These are phyloP conservation scores for Oreochromis mossambicus DNA, from an alignment of 2,797 vertebrate species.

Conservation along the genomic window DNA sequence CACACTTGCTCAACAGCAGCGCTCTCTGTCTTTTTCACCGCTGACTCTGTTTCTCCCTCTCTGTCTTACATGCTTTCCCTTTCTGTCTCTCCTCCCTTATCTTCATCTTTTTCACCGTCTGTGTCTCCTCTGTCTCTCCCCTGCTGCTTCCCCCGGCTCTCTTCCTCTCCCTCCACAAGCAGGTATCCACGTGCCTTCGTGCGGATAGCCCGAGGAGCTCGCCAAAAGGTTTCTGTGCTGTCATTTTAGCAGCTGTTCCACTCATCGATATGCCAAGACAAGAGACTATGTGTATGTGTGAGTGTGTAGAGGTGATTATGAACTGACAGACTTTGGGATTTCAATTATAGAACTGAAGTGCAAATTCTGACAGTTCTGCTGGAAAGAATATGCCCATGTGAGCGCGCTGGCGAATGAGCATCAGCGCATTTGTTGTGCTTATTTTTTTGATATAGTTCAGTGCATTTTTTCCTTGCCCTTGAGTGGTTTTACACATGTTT, in stretches of 20 bases:
- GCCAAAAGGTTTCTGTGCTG: conserved; percentile 38
- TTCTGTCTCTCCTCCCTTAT: neutral
- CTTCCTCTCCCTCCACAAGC: neutral
- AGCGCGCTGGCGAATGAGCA: neutral
- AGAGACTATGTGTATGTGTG: conserved; percentile 6
- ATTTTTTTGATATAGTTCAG: neutral
- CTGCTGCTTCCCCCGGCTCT: neutral
- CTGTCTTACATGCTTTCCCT: conserved; percentile 3
- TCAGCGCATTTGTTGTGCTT: neutral
- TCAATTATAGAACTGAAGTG: conserved; percentile 29
- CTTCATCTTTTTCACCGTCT: neutral
- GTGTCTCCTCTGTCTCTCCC: neutral
- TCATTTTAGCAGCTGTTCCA: conserved; percentile 47
- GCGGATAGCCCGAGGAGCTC: conserved; percentile 33
- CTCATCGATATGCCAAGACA: conserved; percentile 36
- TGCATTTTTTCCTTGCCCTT: neutral
- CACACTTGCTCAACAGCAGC: conserved; percentile 10
- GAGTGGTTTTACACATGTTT: conserved; percentile 23
- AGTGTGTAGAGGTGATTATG: conserved; percentile 26
- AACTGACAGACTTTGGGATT: conserved; percentile 22
- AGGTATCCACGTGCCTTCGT: conserved; percentile 23
- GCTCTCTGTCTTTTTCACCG: conserved; percentile 1
- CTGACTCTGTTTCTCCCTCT: neutral
- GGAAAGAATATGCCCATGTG: neutral
- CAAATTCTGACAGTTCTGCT: conserved; percentile 1